Conservation (phyloP, 1,140 invertebrate species). For the Uloborus diversus region DNA sequence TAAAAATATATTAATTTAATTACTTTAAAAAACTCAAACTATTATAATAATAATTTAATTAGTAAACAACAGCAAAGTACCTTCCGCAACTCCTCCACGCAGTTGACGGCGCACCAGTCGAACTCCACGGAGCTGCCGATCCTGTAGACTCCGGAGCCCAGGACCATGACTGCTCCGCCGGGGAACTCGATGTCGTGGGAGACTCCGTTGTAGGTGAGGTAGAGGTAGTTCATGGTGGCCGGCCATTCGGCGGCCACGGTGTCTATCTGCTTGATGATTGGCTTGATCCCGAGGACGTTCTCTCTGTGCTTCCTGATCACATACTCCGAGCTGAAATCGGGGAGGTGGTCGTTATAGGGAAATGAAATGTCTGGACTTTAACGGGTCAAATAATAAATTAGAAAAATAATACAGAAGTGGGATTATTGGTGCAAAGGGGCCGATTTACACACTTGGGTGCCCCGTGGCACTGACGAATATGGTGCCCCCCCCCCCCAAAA, state of each 20-base stretch:
- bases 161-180: slow-evolving; percentile 66
- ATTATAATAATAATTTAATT: no score
- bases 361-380: no score
- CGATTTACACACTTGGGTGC: no score
- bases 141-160: slow-evolving; percentile 95
- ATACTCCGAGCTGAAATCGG: slow-evolving; percentile 67
- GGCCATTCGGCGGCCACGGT: slow-evolving; percentile 99
- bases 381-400: no score
- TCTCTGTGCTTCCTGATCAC: slow-evolving; percentile 66
- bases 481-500: no score
- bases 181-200: slow-evolving; percentile 88
- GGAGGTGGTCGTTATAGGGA: no score
- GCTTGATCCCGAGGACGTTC: slow-evolving; percentile 70
- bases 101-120: slow-evolving; percentile 99
- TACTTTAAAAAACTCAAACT: no score
- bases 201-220: slow-evolving; percentile 93
- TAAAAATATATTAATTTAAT: no score
- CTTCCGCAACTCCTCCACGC: slow-evolving; percentile 87
- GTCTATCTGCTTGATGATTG: slow-evolving; percentile 97
- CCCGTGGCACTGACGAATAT: no score
- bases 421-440: no score
- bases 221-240: slow-evolving; percentile 96
- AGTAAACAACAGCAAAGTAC: no score
- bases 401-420: no score
- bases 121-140: slow-evolving; percentile 99